phyloP scores from a whole-genome alignment of 2,113 vertebrate genomes.

The Tragelaphus imberbis region DNA sequence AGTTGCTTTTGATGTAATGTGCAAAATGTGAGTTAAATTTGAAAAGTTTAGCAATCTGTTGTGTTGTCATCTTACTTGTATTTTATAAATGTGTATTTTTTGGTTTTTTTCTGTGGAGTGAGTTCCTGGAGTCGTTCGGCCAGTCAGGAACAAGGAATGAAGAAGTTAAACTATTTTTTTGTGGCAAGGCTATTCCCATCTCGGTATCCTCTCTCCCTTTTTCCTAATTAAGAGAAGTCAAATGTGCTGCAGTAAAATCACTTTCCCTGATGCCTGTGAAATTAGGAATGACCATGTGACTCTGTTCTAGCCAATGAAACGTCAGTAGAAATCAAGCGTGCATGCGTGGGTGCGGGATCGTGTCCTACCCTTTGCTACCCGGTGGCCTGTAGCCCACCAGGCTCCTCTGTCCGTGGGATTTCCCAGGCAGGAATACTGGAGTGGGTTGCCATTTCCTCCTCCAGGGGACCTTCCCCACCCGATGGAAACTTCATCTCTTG shows the following conservation, averaged over 20 bases:
- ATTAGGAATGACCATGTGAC: neutral
- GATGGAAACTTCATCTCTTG: fast-evolving
- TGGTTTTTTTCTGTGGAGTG: neutral
- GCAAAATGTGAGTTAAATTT: neutral
- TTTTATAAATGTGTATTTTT: neutral
- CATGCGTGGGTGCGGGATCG: fast-evolving
- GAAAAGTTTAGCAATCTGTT: neutral
- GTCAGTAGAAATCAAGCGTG: neutral
- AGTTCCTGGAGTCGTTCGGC: neutral
- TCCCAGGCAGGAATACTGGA: neutral
- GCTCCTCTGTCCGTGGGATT: neutral
- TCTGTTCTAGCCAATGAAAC: neutral
- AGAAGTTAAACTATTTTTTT: neutral
- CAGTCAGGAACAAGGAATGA: neutral
- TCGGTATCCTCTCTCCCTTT: neutral
- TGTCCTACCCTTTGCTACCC: neutral
- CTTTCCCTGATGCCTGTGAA: neutral
- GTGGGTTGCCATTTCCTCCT: neutral
- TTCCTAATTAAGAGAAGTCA: neutral
- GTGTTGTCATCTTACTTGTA: neutral
- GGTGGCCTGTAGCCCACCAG: neutral
- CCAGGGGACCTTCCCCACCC: neutral
- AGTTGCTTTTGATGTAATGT: neutral
- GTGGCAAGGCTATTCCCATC: neutral
- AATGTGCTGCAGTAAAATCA: neutral